Evolutionary conservation across 92 coral and sea anemone genomes (phyloP), one percentile per base, ranked within the genome.

Genomic region (Siderastrea radians): DNA sequence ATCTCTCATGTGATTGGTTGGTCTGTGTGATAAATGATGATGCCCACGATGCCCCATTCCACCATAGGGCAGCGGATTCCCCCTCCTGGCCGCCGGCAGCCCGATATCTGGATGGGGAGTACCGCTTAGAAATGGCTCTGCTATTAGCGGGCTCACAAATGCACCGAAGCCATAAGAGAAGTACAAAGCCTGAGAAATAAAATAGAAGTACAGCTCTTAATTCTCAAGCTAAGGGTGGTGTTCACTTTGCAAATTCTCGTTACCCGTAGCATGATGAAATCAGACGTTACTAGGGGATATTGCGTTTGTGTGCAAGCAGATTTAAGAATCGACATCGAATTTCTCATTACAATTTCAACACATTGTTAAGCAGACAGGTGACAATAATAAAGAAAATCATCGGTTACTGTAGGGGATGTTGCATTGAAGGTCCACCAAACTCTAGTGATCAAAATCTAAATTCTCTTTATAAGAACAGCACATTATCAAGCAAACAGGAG

Each of bases 111-210:
- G 95, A 49, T 96, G 94, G 45, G 97, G 95, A 64, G 89, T 92
- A 46, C 95, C 99, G 86, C 98, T 96, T 84, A 96, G 99, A 46
- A 96, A 96, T 13, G 99, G 99, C 64, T 96, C 99, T 63, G 99
- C 99, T 72, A 96, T 96, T 57, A 96, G 93, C 9, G 99, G 99
- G 92, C 99, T 96, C 90, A 96, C 93, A 73, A 96, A 96, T 54
- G 99, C 99, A 7, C 99, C 99, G 67, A 96, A 96, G 4, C 99
- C 99, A 64, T 96, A 96, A 0, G 98, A 94, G 58, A 96, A 96
- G 89, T 96, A 96, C 10, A 96, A 81, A 65, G 98, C 96, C 99
- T 96, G 58, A n/a, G 2, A 69, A 68, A 54, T 3, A 1, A 15
- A 67, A 43, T 3, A 26, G 43, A 17, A 11, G 10, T 55, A 1